phyloP scores from a whole-genome alignment of 2,888 invertebrate species.

The Sthenelais limicola region DNA sequence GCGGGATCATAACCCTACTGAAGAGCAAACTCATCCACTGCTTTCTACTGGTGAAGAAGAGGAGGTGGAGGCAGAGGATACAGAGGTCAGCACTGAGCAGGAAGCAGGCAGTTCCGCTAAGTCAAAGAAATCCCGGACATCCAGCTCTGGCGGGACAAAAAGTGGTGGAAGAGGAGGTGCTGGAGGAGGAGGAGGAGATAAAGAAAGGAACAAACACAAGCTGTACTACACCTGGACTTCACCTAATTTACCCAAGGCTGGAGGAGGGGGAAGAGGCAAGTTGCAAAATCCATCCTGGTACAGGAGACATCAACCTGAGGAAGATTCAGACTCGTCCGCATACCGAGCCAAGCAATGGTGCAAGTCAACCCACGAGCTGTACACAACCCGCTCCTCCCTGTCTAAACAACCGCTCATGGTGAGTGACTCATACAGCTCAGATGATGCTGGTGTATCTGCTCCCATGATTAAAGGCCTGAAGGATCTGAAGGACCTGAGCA shows the following conservation, averaged over 20 bases:
- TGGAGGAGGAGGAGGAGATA: too few species aligned
- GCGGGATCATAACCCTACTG: not conserved
- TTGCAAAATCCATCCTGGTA: too few species aligned
- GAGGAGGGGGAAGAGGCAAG: too few species aligned
- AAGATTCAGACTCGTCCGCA: conserved; percentile 28
- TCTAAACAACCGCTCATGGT: not conserved
- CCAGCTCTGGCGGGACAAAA: not conserved
- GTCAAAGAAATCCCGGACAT: not conserved
- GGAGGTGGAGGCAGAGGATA: conserved; percentile 16
- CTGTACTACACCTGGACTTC: too few species aligned
- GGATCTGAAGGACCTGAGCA: not conserved
- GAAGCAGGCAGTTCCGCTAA: not conserved
- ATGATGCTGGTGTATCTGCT: not conserved
- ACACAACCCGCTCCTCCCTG: too few species aligned
- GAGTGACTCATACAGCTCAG: conserved; percentile 19
- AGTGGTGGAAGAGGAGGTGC: too few species aligned
- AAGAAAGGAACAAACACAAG: not conserved
- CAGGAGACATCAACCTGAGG: conserved; percentile 1
- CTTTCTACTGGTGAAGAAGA: not conserved
- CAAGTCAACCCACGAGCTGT: not conserved
- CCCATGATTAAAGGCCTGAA: too few species aligned
- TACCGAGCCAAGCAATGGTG: conserved; percentile 26
- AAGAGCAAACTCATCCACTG: too few species aligned
- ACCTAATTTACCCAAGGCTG: too few species aligned
- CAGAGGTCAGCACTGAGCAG: conserved; percentile 19